These are phyloP conservation scores for Aspidapion aeneum DNA, from an alignment of 2,888 invertebrate genomes.

Conservation along the genomic window DNA sequence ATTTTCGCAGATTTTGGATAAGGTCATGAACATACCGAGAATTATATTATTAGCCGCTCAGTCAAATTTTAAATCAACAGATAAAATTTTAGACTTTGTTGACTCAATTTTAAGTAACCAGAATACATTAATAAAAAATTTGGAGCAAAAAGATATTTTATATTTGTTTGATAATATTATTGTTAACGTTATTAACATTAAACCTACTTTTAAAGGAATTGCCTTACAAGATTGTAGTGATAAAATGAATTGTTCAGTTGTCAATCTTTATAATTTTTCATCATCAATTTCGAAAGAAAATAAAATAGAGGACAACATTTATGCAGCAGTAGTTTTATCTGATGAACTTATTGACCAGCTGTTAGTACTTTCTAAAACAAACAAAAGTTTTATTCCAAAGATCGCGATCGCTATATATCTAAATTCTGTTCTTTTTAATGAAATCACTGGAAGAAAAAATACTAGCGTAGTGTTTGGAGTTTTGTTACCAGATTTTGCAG, in stretches of 20 bases:
- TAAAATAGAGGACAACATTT: constrained; percentile 3
- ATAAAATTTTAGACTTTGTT: constrained; percentile 30
- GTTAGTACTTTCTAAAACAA: background rate
- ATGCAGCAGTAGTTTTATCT: constrained; percentile 15
- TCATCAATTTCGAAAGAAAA: background rate
- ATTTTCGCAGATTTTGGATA: constrained; percentile 13
- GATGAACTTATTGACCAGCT: constrained; percentile 15
- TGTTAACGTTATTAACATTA: constrained; percentile 12
- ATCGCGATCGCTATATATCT: constrained; percentile 19
- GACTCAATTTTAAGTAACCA: constrained; percentile 26
- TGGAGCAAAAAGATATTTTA: constrained; percentile 7
- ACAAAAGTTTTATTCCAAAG: constrained; percentile 14
- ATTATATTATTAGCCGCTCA: constrained; percentile 27
- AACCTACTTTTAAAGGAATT: constrained; percentile 11
- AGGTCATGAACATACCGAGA: constrained; percentile 24
- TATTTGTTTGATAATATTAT: constrained; percentile 15
- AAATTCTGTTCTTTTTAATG: constrained; percentile 23
- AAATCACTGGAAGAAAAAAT: constrained; percentile 6
- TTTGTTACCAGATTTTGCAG: constrained; percentile 19
- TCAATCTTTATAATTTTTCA: background rate
- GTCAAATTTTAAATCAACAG: constrained; percentile 28
- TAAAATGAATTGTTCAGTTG: constrained; percentile 5
- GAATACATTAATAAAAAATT: constrained; percentile 8
- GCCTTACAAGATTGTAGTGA: constrained; percentile 13
- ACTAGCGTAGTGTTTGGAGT: constrained; percentile 24